Conservation (phyloP, 2,113 vertebrate genomes). For the Anolis carolinensis region DNA sequence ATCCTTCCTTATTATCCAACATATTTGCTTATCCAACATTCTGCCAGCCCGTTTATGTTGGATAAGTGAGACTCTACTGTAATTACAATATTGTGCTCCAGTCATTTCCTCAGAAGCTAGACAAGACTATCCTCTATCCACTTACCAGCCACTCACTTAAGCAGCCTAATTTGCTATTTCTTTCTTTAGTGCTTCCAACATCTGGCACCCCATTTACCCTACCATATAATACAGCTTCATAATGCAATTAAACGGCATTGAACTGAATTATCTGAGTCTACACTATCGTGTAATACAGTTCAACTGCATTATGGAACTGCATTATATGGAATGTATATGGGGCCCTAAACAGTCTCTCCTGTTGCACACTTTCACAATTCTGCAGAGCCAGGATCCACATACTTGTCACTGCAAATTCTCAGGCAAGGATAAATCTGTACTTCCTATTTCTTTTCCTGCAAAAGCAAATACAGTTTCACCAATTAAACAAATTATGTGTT, state of each 20-base stretch:
- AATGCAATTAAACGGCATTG: too few relatives aligned
- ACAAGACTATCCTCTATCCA: background rate
- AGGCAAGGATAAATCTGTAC: slow-evolving; percentile 46
- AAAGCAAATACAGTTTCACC: slow-evolving; percentile 60
- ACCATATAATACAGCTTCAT: too few relatives aligned
- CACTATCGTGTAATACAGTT: too few relatives aligned
- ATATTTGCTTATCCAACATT: too few relatives aligned
- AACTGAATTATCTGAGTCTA: too few relatives aligned
- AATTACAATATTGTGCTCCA: background rate
- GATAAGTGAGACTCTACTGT: too few relatives aligned
- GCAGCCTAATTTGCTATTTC: background rate
- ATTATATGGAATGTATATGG: slow-evolving; percentile 24
- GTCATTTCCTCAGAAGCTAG: background rate
- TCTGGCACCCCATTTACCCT: background rate
- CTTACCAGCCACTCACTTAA: background rate
- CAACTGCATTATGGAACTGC: too few relatives aligned
- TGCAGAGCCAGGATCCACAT: background rate
- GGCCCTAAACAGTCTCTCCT: background rate
- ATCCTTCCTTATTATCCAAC: too few relatives aligned
- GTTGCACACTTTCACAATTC: background rate
- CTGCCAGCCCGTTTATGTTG: too few relatives aligned
- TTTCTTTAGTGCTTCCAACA: background rate
- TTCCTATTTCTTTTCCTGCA: slow-evolving; percentile 25
- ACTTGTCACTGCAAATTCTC: too few relatives aligned
- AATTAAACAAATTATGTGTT: slow-evolving; percentile 46